Base-by-base conservation (phyloP, 2,888 invertebrate species). In the Galerucella pusilla region DNA sequence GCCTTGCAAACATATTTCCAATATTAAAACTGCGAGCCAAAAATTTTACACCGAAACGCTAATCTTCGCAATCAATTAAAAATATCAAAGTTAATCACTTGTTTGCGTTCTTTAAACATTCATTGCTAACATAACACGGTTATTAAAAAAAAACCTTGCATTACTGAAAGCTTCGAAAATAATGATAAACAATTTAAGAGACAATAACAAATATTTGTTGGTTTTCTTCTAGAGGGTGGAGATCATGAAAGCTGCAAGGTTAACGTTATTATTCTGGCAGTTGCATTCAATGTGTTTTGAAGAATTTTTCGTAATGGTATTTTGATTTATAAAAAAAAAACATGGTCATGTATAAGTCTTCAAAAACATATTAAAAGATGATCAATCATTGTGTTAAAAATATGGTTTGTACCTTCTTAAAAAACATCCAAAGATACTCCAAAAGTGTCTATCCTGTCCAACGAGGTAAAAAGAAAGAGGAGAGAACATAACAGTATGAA, bases 31-130 rank as follows among this genome's bases (percentile, higher is more conserved):
- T 61, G 57, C 59, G 16, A 20, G 59, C 11, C 63, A 20, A 42
- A 1, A 42, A n/a, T n/a, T 42, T 63, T 63, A 14, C 25, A 42
- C 9, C 42, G 45, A 42, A n/a, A 11, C 12, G 6, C 20, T 64
- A 64, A 64, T 64, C 64, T 64, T 64, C 12, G 42, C 46, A 14
- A 64, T 64, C 45, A 64, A 64, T 64, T 64, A 46, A 46, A 63
- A 64, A 46, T 16, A 6, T n/a, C 11, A 64, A 45, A 64, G 64
- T 64, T 64, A 64, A 64, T 46, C 45, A 4, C 45, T 45, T 64
- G 64, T 64, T 64, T 46, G 42, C 46, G 42, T 64, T 64, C 45
- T 16, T 54, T 45, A 64, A 42, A 64, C 45, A 64, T 35, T 61
- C 28, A 14, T 14, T 61, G 35, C 61, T 61, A 16, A 64, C 64